phyloP scores from a whole-genome alignment of 37 sponge, comb jelly and placozoan species.

The Petrosia ficiformis region DNA sequence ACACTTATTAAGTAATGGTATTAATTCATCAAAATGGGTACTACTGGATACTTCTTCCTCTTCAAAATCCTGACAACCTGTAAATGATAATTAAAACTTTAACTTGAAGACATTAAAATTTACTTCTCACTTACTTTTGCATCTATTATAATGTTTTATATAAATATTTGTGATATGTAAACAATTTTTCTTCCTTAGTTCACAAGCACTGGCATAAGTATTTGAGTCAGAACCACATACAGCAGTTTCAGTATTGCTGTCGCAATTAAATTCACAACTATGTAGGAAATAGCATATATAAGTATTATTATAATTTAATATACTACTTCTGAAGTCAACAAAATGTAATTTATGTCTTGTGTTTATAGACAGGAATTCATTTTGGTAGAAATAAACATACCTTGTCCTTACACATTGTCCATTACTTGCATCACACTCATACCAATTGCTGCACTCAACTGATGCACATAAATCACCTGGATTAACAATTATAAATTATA shows the following conservation, averaged over 20 bases:
- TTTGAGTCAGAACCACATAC: constrained; percentile 34
- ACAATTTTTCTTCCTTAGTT: constrained; percentile 26
- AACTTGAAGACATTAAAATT: no score
- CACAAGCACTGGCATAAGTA: constrained; percentile 38
- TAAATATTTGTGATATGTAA: not conserved
- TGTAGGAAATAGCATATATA: not conserved
- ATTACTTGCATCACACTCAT: no score
- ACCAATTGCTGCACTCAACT: no score
- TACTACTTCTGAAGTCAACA: not conserved
- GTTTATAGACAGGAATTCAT: no score
- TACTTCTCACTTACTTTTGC: constrained; percentile 17
- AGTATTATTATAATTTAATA: not conserved
- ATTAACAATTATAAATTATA: no score
- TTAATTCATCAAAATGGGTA: not conserved
- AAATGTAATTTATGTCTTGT: no score
- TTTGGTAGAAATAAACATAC: no score
- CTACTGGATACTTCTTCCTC: no score
- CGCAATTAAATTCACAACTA: constrained; percentile 20
- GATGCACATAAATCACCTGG: no score
- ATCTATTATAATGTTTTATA: constrained; percentile 12
- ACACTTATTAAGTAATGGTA: not conserved
- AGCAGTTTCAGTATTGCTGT: not conserved
- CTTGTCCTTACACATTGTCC: no score
- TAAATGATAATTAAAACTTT: no score
- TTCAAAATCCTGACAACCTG: no score